A percentile compares a stretch with the other conserved stretches of the same genome.
Conservation (phyloP, 2,888 invertebrate genomes). For the Calameuta pallipes region DNA sequence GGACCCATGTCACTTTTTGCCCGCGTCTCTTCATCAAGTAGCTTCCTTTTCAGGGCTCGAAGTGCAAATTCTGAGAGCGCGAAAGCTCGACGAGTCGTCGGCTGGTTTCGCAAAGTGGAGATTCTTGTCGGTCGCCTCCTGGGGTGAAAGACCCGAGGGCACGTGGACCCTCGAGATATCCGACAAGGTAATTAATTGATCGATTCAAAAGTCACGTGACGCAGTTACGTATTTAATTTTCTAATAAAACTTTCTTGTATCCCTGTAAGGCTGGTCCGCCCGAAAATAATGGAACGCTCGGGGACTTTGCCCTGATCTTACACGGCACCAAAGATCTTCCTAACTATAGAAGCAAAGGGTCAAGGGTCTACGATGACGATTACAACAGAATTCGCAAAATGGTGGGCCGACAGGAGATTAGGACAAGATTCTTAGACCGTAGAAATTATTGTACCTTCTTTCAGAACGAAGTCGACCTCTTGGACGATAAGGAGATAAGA, state of each 20-base stretch:
- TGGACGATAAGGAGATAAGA: no score
- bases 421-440: no score
- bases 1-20: neutral
- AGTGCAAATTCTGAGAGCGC: constrained; percentile 76
- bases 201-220: neutral
- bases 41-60: constrained; percentile 71
- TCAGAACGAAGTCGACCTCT: no score
- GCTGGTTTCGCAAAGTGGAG: constrained; percentile 85
- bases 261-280: constrained; percentile 60
- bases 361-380: constrained; percentile 69
- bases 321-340: constrained; percentile 79
- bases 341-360: constrained; percentile 71
- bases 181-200: constrained; percentile 62
- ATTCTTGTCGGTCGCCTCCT: constrained; percentile 89
- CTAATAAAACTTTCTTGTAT: no score
- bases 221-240: neutral
- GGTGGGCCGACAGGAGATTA: constrained; percentile 32
- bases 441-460: no score
- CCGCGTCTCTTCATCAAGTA: neutral
- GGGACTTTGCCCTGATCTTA: constrained; percentile 72
- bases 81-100: constrained; percentile 77
- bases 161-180: constrained; percentile 71
- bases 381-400: constrained; percentile 66
- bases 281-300: constrained; percentile 72
- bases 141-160: constrained; percentile 87